Base-by-base conservation (phyloP, 1,140 invertebrate species). In the Stratiolaelaps scimitus region DNA sequence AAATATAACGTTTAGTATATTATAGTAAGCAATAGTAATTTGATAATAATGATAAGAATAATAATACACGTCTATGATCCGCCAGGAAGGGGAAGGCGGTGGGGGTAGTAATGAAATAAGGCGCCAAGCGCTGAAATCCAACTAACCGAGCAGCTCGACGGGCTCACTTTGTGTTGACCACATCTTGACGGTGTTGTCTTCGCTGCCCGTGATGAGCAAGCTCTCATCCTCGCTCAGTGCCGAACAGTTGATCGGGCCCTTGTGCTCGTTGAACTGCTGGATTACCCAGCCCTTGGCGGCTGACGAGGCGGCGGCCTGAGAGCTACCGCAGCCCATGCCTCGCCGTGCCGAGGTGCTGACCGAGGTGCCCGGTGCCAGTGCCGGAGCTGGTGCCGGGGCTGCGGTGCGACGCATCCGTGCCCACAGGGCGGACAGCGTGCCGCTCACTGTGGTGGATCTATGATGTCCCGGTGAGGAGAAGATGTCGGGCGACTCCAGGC, bases 211-310 rank as follows among this genome's bases (percentile, higher is more conserved):
- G 0, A 78, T 78, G 40, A 82, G 68, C 2, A 82, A 74, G 5
- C 78, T 79, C 7, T 75, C 75, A 69, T 82, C 81, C 64, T 81
- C 80, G 67, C 79, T 80, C 0, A 81, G 68, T 0, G 75, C 78
- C 75, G 81, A 78, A 70, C 78, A 80, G 69, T 81, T 81, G 66
- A 82, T 77, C 17, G 76, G 75, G 1, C 71, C 72, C 26, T 17
- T 60, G 53, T 60, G 53, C 23, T 60, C 53, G n/a, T 34, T 26
- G 2, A 60, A 60, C 5, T 26, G 34, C 34, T 60, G 53, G 17
- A 60, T 26, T 2, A 60, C 34, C 53, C 53, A 60, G 53, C 53
- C 53, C 10, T 26, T 60, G 26, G 53, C 26, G 34, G 53, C 53
- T 13, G 53, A 60, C 26, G 53, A 60, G 17, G 23, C 53, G 53